Evolutionary conservation across 1,140 invertebrate species (phyloP), one percentile per base, ranked within the genome.

Genomic region (Phthorimaea operculella): DNA sequence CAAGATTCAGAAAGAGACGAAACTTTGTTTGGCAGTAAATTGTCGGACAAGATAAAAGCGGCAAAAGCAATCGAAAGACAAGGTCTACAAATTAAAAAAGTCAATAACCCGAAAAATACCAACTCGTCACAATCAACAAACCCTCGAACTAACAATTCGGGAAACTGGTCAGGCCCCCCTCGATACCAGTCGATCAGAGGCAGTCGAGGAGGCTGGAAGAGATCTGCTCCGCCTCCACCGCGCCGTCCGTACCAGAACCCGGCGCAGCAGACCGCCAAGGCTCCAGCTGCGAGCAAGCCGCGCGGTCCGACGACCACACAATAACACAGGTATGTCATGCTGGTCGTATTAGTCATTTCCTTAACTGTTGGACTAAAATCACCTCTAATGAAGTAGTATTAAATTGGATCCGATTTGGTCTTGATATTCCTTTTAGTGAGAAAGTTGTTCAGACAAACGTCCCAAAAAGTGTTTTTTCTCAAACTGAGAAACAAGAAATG

Each of bases 311-410:
- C 18, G 14, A 14, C 14, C 1, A 44, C 52, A 18, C 52, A 42
- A 15, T 53, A 53, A 28, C n/a, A 17, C 52, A 53, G 52, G 52
- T 53, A 53, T 6, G 21, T 6, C 52, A 53, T 53, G 52, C 52
- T 18, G 52, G 52, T 7, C 15, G 52, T 21, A 53, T 53, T n/a
- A 17, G 34, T 12, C 3, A 44, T 16, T 53, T 53, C 44, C 8
- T 12, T 28, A 17, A 53, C 21, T 53, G 52, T 14, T 53, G 36
- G 52, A 1, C 9, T 8, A 17, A 39, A 36, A 45, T 53, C n/a
- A 42, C 34, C 2, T 21, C 34, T 17, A 53, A 53, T 44, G 6
- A 4, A 5, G 52, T 53, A 12, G 36, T 53, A 11, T 53, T 53
- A 44, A 36, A 53, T 44, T 53, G 52, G 52, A 48, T 50, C 10